Conservation (phyloP, 1,140 invertebrate genomes). For the Zaprionus nigranus region DNA sequence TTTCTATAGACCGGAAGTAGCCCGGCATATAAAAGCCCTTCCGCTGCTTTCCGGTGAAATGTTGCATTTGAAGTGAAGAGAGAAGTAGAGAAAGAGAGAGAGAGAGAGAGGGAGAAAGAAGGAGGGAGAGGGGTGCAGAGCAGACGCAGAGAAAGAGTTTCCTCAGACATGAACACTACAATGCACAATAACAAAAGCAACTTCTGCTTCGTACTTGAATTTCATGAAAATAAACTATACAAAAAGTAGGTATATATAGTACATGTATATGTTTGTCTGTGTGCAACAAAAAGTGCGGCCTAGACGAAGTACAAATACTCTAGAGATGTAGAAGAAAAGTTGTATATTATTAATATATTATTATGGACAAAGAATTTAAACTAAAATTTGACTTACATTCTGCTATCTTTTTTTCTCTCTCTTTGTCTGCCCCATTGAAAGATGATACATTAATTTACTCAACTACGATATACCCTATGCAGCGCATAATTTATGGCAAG, state of each 20-base stretch:
- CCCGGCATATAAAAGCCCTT: constrained; percentile 76
- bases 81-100: neutral
- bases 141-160: constrained; percentile 28
- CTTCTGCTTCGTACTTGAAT: constrained; percentile 41
- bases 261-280: neutral
- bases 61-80: constrained; percentile 67
- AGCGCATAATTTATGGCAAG: neutral
- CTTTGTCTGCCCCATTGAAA: neutral
- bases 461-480: neutral
- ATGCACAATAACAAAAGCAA: constrained; percentile 51
- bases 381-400: neutral
- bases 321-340: neutral
- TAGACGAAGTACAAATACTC: constrained; percentile 15
- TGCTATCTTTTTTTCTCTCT: neutral
- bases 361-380: neutral
- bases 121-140: neutral
- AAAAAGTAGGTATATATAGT: neutral
- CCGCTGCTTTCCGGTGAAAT: constrained; percentile 77
- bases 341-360: neutral
- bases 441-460: neutral
- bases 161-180: constrained; percentile 65
- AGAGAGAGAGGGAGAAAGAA: neutral
- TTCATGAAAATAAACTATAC: constrained; percentile 45
- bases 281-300: neutral
- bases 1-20: constrained; percentile 74